A percentile compares a stretch with the other conserved stretches of the same genome.
phyloP scores from a whole-genome alignment of 2,888 invertebrate genomes.

The Branchellion lobata region DNA sequence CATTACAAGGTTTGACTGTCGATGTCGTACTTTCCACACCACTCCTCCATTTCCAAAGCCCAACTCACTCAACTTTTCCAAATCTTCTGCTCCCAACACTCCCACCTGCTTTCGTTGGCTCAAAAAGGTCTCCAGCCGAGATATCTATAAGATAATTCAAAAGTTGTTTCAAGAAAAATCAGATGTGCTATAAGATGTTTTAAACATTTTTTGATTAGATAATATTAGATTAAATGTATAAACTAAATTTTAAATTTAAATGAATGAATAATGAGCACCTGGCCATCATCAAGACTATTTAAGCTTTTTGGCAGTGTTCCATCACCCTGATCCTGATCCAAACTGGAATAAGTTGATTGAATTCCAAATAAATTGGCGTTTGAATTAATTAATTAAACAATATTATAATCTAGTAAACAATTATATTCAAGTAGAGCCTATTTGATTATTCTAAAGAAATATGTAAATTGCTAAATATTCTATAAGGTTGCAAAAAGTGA shows the following conservation, averaged over 20 bases:
- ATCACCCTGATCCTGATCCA: background rate
- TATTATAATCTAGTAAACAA: too few species aligned
- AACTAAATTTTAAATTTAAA: too few species aligned
- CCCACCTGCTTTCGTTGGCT: conserved; percentile 85
- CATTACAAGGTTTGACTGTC: conserved; percentile 91
- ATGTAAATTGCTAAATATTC: too few species aligned
- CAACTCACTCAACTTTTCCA: conserved; percentile 92
- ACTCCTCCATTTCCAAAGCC: conserved; percentile 98
- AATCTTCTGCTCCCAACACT: conserved; percentile 73
- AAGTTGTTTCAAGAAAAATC: too few species aligned
- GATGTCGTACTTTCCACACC: conserved; percentile 94
- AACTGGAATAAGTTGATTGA: background rate
- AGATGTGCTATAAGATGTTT: too few species aligned
- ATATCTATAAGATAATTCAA: conserved; percentile 68
- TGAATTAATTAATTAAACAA: too few species aligned
- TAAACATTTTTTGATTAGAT: too few species aligned
- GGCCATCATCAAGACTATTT: background rate
- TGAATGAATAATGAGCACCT: background rate
- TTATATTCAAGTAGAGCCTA: too few species aligned
- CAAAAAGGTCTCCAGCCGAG: conserved; percentile 87
- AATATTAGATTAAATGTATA: too few species aligned
- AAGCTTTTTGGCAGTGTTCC: background rate
- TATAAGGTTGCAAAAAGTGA: too few species aligned
- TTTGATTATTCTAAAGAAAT: too few species aligned
- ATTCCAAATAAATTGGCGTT: too few species aligned